Evolutionary conservation across 2,888 invertebrate genomes (phyloP).

Genomic region (Synanthedon tipuliformis): DNA sequence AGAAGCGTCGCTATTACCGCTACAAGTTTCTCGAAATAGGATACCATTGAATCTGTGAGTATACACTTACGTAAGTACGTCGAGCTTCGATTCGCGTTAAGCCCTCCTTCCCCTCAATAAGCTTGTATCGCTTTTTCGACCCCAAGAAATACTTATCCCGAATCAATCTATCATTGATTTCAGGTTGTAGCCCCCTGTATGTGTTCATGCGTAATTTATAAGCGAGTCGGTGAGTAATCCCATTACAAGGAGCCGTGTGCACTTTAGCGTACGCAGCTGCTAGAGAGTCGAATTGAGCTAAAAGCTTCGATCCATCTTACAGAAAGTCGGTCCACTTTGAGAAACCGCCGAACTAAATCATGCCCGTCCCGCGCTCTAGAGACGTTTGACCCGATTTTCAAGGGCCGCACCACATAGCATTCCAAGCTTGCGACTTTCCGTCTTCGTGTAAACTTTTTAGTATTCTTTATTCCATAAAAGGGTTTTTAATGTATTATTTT

Average conservation of each 20-base stretch:
- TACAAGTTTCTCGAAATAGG: not conserved
- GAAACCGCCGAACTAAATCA: conserved; percentile 52
- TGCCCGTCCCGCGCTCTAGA: conserved; percentile 30
- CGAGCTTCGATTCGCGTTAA: not conserved
- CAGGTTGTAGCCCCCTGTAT: conserved; percentile 18
- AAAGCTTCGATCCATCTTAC: conserved; percentile 62
- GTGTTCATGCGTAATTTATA: conserved; percentile 43
- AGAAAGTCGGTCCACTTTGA: conserved; percentile 52
- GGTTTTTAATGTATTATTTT: conserved; percentile 63
- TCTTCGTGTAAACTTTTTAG: conserved; percentile 34
- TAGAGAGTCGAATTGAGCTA: conserved; percentile 49
- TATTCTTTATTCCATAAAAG: conserved; percentile 45
- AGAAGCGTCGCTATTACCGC: not conserved
- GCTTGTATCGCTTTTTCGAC: not conserved
- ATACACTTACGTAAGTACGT: not conserved
- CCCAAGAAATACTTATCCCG: conserved; percentile 3
- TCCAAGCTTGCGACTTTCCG: conserved; percentile 10
- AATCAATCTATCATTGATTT: conserved; percentile 22
- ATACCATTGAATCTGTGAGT: not conserved
- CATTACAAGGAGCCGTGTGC: conserved; percentile 22
- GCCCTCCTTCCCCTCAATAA: not conserved
- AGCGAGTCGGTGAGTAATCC: conserved; percentile 33
- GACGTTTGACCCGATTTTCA: conserved; percentile 48
- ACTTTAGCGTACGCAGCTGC: conserved; percentile 42
- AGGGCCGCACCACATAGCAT: conserved; percentile 29